Evolutionary conservation across 2,113 vertebrate species (phyloP).

Genomic region (Psittacara wagleri): DNA sequence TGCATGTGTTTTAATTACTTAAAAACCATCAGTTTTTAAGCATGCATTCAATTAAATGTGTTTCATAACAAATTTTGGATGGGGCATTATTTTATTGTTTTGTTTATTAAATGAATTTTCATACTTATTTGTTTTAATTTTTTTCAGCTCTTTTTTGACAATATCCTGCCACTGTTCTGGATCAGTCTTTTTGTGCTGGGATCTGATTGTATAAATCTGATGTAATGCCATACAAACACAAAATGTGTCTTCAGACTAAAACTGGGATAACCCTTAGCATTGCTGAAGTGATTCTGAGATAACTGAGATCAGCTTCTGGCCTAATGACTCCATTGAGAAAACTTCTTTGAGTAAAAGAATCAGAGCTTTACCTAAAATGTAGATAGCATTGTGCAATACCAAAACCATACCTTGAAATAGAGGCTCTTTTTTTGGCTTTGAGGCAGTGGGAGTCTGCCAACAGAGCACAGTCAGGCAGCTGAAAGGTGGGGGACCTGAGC

Average conservation of each 20-base stretch:
- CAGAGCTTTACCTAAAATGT: background rate
- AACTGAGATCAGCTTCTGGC: background rate
- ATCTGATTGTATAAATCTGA: background rate
- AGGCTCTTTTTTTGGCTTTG: background rate
- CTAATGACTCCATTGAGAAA: background rate
- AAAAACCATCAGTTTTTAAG: background rate
- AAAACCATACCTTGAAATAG: background rate
- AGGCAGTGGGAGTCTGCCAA: background rate
- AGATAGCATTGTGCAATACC: background rate
- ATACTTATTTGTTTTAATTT: background rate
- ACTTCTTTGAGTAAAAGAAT: background rate
- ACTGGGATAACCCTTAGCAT: background rate
- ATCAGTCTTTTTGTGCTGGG: background rate
- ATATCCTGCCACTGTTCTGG: slow-evolving; percentile 1
- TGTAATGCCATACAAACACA: background rate
- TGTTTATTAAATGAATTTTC: background rate
- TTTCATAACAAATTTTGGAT: background rate
- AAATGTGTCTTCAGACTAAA: background rate
- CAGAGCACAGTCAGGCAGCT: background rate
- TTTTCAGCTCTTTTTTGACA: background rate
- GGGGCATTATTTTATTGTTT: background rate
- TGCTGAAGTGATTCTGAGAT: background rate
- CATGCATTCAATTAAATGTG: background rate
- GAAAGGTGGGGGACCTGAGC: background rate
- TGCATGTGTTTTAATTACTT: background rate